Conservation (phyloP, 2,797 vertebrate genomes). For the Pseudotriccus pelzelni region DNA sequence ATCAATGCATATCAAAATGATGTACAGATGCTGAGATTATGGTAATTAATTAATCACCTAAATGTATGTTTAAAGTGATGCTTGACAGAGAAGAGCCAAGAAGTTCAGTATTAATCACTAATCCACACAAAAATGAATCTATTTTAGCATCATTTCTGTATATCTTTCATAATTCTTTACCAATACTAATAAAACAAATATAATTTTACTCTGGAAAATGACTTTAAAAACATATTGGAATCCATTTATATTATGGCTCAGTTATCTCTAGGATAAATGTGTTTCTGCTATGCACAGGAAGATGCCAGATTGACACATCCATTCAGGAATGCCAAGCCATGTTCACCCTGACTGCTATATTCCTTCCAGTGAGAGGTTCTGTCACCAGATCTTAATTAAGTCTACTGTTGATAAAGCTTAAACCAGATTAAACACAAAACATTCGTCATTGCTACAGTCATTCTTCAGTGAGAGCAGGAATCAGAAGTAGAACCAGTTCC, state of each 20-base stretch:
- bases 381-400: constrained; percentile 23
- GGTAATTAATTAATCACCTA: constrained; percentile 52
- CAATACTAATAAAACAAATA: not conserved
- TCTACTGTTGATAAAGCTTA: not conserved
- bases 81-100: not conserved
- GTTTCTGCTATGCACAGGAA: not conserved
- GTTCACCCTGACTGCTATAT: constrained; percentile 4
- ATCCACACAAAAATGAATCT: not conserved
- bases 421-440: constrained; percentile 1
- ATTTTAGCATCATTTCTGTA: not conserved
- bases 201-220: not conserved
- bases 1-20: constrained; percentile 3
- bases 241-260: not conserved
- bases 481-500: not conserved
- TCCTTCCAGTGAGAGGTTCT: constrained; percentile 12
- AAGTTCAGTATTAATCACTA: not conserved
- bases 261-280: not conserved
- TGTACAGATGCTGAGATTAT: not conserved
- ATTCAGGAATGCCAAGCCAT: not conserved
- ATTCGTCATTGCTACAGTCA: not conserved
- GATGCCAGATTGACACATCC: constrained; percentile 24
- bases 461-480: not conserved
- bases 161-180: not conserved
- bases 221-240: not conserved
- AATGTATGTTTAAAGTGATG: not conserved